Percentiles rank a stretch among this genome's conserved stretches.
Conservation (phyloP, 2,888 invertebrate species). For the Silvanus unidentatus region DNA sequence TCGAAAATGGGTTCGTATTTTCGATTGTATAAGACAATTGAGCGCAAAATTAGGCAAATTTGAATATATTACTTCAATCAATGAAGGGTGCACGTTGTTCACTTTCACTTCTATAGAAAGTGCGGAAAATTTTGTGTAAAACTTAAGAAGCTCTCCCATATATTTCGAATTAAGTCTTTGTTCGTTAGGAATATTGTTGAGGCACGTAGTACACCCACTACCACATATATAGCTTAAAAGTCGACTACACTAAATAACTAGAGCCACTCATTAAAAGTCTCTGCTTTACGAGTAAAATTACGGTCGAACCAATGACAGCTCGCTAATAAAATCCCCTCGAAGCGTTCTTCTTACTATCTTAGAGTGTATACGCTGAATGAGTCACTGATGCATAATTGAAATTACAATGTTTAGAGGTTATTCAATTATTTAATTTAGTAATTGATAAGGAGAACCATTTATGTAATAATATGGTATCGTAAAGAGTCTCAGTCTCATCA, state of each 20-base stretch:
- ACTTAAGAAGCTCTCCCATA: too few species aligned
- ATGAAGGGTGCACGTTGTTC: too few species aligned
- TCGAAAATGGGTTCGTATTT: too few species aligned
- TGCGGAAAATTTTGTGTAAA: too few species aligned
- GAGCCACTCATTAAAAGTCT: slow-evolving; percentile 15
- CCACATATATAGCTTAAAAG: slow-evolving; percentile 3
- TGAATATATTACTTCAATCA: too few species aligned
- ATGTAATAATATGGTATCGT: slow-evolving; percentile 1
- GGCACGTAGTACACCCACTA: background rate
- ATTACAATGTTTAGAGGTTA: slow-evolving; percentile 15
- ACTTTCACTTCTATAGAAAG: too few species aligned
- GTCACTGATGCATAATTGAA: slow-evolving; percentile 16
- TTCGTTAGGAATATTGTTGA: background rate
- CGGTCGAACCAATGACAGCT: slow-evolving; percentile 17
- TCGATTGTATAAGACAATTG: too few species aligned
- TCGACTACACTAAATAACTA: slow-evolving; percentile 10
- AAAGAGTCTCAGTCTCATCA: too few species aligned
- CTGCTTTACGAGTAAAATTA: slow-evolving; percentile 17
- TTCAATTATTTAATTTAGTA: slow-evolving; percentile 13
- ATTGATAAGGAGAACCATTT: slow-evolving; percentile 8
- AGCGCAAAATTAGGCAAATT: too few species aligned
- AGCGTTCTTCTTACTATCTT: slow-evolving; percentile 6
- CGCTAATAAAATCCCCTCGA: slow-evolving; percentile 14
- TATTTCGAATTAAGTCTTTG: slow-evolving; percentile 1
- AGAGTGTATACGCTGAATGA: slow-evolving; percentile 5